These are phyloP conservation scores for Leptopilina syphax DNA, from an alignment of 2,888 invertebrate genomes.

Conservation along the genomic window DNA sequence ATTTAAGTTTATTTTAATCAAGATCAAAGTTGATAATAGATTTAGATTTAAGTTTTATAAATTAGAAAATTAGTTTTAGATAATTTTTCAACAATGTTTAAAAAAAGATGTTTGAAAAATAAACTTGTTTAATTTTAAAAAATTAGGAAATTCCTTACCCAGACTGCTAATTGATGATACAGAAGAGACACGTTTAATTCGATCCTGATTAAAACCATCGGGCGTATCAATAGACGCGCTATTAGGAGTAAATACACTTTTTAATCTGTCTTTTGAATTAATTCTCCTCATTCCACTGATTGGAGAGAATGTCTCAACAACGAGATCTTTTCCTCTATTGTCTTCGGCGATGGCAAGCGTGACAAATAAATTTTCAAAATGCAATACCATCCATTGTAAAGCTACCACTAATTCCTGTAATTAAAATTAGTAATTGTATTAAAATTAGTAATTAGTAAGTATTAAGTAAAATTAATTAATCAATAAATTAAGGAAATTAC, in stretches of 20 bases:
- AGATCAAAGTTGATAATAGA: no score
- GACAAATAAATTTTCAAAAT: conserved; percentile 93
- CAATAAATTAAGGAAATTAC: not conserved
- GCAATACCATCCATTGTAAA: conserved; percentile 89
- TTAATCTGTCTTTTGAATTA: conserved; percentile 76
- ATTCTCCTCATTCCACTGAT: conserved; percentile 75
- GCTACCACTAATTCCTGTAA: conserved; percentile 89
- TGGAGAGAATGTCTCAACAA: conserved; percentile 73
- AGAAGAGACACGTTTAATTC: conserved; percentile 83
- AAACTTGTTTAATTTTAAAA: not conserved
- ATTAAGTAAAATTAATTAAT: not conserved
- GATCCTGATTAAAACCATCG: conserved; percentile 75
- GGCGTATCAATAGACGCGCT: conserved; percentile 68
- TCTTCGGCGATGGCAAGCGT: conserved; percentile 83
- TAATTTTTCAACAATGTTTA: no score
- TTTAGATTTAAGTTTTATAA: no score
- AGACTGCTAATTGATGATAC: conserved; percentile 84
- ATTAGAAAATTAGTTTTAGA: no score
- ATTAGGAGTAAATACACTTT: conserved; percentile 72
- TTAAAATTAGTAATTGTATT: conserved; percentile 27
- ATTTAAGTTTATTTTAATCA: no score
- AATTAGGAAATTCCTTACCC: conserved; percentile 67
- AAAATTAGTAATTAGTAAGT: not conserved
- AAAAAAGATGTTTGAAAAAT: no score
- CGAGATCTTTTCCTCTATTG: conserved; percentile 75